These are phyloP conservation scores for Epinephelus awoara DNA, from an alignment of 2,797 vertebrate genomes.

Conservation along the genomic window DNA sequence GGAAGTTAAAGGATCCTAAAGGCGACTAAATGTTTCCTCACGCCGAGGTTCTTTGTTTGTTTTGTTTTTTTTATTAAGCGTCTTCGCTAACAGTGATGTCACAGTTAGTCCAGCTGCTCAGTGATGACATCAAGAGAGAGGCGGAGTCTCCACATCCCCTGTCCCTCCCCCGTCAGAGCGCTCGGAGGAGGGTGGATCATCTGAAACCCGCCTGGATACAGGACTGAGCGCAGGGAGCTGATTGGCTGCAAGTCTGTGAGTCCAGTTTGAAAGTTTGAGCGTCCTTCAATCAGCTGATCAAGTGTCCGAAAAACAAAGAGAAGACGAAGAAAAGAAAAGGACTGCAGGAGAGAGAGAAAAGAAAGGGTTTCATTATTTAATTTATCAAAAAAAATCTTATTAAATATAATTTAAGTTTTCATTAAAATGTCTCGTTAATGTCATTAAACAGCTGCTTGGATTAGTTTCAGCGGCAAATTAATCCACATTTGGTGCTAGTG, in stretches of 20 bases:
- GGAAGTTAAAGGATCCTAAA: slow-evolving; percentile 40
- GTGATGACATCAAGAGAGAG: slow-evolving; percentile 71
- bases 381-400: too few relatives aligned
- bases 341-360: slow-evolving; percentile 23
- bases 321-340: slow-evolving; percentile 42
- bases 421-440: too few relatives aligned
- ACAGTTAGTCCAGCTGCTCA: slow-evolving; percentile 49
- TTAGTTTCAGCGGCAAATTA: too few relatives aligned
- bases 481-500: too few relatives aligned
- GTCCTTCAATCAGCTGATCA: slow-evolving; percentile 47
- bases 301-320: slow-evolving; percentile 35
- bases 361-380: too few relatives aligned
- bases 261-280: slow-evolving; percentile 35
- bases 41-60: neutral
- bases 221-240: slow-evolving; percentile 56
- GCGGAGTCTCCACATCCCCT: slow-evolving; percentile 75
- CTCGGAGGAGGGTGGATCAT: slow-evolving; percentile 72
- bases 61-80: neutral
- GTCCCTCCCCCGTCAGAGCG: slow-evolving; percentile 54
- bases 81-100: slow-evolving; percentile 17
- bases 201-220: slow-evolving; percentile 68
- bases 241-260: slow-evolving; percentile 61
- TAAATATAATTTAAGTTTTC: too few relatives aligned
- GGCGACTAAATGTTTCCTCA: slow-evolving; percentile 16
- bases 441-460: too few relatives aligned